Evolutionary conservation across 2,113 vertebrate genomes (phyloP).

Genomic region (Pipra filicauda): DNA sequence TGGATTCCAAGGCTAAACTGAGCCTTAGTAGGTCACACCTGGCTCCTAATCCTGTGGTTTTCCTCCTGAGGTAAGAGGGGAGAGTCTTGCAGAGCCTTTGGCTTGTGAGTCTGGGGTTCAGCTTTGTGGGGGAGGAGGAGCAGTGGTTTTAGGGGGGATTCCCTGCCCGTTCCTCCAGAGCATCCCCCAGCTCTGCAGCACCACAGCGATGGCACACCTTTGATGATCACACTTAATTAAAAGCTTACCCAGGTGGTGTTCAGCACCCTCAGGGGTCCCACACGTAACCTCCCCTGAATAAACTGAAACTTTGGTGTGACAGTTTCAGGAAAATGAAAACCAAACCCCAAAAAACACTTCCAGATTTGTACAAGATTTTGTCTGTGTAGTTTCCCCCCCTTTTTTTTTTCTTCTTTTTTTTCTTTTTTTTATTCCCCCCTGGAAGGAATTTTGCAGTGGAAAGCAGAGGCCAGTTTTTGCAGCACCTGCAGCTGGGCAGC

Average conservation of each 20-base stretch:
- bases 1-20: neutral
- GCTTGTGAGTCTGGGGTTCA: neutral
- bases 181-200: neutral
- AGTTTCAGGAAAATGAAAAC: neutral
- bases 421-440: too few relatives aligned
- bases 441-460: neutral
- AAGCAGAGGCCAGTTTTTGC: neutral
- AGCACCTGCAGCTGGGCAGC: neutral
- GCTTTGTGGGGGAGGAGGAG: neutral
- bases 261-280: neutral
- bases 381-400: fast-evolving
- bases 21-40: neutral
- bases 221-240: neutral
- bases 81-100: neutral
- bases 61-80: fast-evolving
- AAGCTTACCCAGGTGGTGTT: neutral
- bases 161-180: neutral
- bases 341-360: neutral
- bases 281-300: neutral
- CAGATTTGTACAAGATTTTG: neutral
- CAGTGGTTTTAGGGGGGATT: neutral
- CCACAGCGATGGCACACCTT: neutral
- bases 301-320: neutral
- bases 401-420: neutral
- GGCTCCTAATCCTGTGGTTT: neutral